Evolutionary conservation across 2,797 vertebrate genomes (phyloP).

Genomic region (Pangasius larnaudii): DNA sequence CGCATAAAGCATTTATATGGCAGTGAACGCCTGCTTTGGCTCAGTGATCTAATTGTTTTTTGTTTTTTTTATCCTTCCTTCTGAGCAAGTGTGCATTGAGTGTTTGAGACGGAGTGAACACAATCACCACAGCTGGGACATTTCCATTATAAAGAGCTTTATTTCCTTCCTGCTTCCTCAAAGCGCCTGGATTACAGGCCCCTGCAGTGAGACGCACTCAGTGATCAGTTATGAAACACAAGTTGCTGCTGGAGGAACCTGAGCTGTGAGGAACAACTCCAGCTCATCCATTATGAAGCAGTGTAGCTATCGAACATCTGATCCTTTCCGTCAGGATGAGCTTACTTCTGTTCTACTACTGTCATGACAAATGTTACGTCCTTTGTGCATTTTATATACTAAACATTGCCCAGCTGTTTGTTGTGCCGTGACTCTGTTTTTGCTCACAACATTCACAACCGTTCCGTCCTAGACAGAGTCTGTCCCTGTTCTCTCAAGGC

Average conservation of each 20-base stretch:
- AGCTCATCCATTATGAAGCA: conserved; percentile 74
- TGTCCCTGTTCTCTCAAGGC: background rate
- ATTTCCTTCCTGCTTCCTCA: conserved; percentile 43
- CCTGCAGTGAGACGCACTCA: conserved; percentile 43
- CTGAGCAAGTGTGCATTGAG: conserved; percentile 43
- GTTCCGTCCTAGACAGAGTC: background rate
- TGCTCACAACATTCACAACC: background rate
- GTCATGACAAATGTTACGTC: conserved; percentile 45
- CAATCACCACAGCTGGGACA: conserved; percentile 36
- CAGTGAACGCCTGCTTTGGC: background rate
- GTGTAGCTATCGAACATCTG: conserved; percentile 58
- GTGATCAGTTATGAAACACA: conserved; percentile 39
- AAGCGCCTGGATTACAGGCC: conserved; percentile 49
- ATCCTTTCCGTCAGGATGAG: conserved; percentile 56
- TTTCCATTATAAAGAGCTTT: conserved; percentile 61
- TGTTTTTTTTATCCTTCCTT: conserved; percentile 51
- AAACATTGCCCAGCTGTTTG: background rate
- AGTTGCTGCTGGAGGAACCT: conserved; percentile 58
- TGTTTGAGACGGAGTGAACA: conserved; percentile 28
- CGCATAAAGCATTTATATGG: background rate
- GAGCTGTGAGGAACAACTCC: conserved; percentile 60
- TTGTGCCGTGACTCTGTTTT: background rate
- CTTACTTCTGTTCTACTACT: conserved; percentile 52
- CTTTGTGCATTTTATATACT: conserved; percentile 33
- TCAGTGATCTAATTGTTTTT: conserved; percentile 56